Base-by-base conservation (phyloP, 1,140 invertebrate genomes). In the Atta texana region DNA sequence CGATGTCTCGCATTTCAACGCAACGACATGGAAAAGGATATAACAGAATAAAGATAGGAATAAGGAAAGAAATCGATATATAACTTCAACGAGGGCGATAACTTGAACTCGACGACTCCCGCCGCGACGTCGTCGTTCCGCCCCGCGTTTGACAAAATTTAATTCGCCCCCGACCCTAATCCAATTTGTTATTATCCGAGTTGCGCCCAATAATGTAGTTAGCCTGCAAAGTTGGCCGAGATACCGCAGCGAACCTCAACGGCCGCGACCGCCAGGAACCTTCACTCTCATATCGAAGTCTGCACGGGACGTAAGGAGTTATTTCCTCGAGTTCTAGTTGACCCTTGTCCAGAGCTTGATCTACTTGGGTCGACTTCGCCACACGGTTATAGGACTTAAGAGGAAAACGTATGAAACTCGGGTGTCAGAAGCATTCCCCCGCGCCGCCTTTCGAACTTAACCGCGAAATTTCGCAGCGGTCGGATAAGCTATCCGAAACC, bases 371-470 rank as follows among this genome's bases (percentile, higher is more conserved):
- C 85, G 77, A 87, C 76, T 89, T 72, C 12, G 21, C 21, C 39
- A 18, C n/a, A 10, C 39, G 44, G 68, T 24, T 49, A 53, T 51
- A 10, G n/a, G 53, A 21, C 59, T 64, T 64, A 16, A 18, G 39
- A 28, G 44, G 24, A 3, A 31, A 63, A 72, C 72, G 44, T 77
- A 77, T 74, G 85, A 66, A 84, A 87, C 88, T 78, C 77, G 77
- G 71, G 72, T 89, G 88, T 90, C 89, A 90, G 53, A 82, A 63
- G 72, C 89, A 90, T 84, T 78, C 88, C 59, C 71, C 61, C 7
- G 68, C 44, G 61, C 44, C 44, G 55, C 55, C 63, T 81, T 87
- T 68, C 53, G 61, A 87, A 89, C 66, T 74, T 77, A 82, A 77
- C 63, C 66, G 28, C 77, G 34, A 77, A 66, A 68, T 69, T 49